Evolutionary conservation across 2,113 vertebrate species (phyloP), one percentile per base, ranked within the genome.

Genomic region (Apodemus speciosus): DNA sequence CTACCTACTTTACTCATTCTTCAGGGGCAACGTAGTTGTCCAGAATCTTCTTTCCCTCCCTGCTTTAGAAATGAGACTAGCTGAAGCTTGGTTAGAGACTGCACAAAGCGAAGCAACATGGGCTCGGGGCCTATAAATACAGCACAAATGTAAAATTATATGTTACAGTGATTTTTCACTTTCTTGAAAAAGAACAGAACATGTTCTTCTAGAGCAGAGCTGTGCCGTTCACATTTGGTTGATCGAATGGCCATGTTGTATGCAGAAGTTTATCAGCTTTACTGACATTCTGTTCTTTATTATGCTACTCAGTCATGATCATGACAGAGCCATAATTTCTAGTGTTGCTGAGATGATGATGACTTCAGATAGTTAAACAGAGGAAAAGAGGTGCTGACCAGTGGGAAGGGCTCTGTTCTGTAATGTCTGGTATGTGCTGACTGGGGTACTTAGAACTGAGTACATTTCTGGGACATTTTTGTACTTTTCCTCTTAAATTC

Each of bases 281-380:
- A 60, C 6, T 3, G 56, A 3, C 38, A 35, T 23, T 90, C 84
- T 83, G 40, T 94, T 95, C 96, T 96, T 96, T 88, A 85, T 91
- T 56, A 91, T 81, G 46, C 30, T 18, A 1, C 23, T 81, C 84
- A 40, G 9, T 62, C 25, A n/a, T 1, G 16, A 62, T 71, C 73
- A 0, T 4, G 79, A 90, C 60, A 79, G 60, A 92, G 2, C 46
- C n/a, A 3, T 64, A 56, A 53, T 89, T 21, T 66, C 2, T 35
- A 95, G 49, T 53, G 27, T 60, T 58, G 40, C 27, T 43, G 9
- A 20, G 0, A 35, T 2, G 15, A 32, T 3, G 21, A 20, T 62
- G 58, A 16, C 94, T 83, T 86, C 87, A 92, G 77, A 53, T 1
- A 5, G 25, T 92, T 91, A 75, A 88, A 32, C 30, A 58, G 51